Base-by-base conservation (phyloP, 35 echinoderm and acorn worm species). In the Hemicentrotus pulcherrimus region DNA sequence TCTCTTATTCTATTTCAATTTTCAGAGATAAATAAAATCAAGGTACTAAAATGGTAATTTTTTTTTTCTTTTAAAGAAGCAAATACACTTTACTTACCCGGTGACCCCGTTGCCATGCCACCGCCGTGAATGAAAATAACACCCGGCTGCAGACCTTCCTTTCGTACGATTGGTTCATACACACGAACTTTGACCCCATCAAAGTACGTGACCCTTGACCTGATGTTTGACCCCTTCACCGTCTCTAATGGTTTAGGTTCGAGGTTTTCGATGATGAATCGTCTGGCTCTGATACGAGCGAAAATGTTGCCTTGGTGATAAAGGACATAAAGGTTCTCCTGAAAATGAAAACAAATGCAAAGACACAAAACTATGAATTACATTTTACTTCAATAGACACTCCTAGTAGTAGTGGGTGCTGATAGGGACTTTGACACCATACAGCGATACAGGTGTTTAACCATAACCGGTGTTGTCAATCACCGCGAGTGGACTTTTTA, bases 121-220 rank as follows among this genome's bases (percentile, higher is more conserved):
- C 91, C 91, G 48, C 91, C 91, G 46, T 93, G 91, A 31, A 93
- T 48, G 48, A 93, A 93, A 50, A 93, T 47, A 58, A 93, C 46
- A 16, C 91, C 91, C 45, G 91, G 91, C 46, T 93, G 91, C 30
- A 93, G 91, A 14, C 33, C 46, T 31, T 94, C 46, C 61, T 92
- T 92, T 61, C 91, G 94, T 22, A 32, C 94, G 47, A 91, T 94
- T 32, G 98, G 98, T 95, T 99, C 98, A 95, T 99, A 97, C 55
- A 99, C 48, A 60, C 95, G 55, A 28, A 99, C 96, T 46, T 86
- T 88, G 93, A 99, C 94, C 41, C 96, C 96, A 45, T 97, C 98
- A 33, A 97, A 97, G 85, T 89, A 87, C 58, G 96, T 96, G 46
- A 97, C 96, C 86, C 88, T 95, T 48, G 96, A 96, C 87, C 96